Percentiles rank a stretch among this genome's conserved stretches.
Conservation (phyloP, 2,888 invertebrate species). For the Caenorhabditis doughertyi region DNA sequence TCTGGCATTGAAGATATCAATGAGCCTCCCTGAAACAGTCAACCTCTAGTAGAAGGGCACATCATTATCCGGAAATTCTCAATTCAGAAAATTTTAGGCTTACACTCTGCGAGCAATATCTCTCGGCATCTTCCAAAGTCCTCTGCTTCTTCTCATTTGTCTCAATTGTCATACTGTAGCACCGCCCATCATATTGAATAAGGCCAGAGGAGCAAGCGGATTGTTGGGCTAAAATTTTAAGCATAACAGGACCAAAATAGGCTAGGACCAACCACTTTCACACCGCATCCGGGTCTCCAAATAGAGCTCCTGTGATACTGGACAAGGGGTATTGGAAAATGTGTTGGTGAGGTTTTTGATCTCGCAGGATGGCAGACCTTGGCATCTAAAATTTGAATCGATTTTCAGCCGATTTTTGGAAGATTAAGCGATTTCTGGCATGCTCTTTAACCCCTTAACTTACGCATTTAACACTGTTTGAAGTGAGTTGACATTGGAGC, state of each 20-base stretch:
- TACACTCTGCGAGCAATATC: constrained; percentile 47
- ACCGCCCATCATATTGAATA: constrained; percentile 62
- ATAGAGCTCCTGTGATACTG: constrained; percentile 60
- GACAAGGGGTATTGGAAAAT: constrained; percentile 68
- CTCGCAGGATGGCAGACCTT: constrained; percentile 67
- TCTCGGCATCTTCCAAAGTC: constrained; percentile 47
- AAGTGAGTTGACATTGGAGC: constrained; percentile 66
- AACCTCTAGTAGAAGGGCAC: no score
- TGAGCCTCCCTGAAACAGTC: constrained; percentile 28
- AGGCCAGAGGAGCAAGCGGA: constrained; percentile 42
- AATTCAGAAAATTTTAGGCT: not conserved
- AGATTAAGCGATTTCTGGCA: no score
- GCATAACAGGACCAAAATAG: not conserved
- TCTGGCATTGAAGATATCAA: constrained; percentile 20
- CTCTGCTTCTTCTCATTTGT: constrained; percentile 57
- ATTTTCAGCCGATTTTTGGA: no score
- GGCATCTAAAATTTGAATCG: constrained; percentile 60
- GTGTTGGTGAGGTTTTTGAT: constrained; percentile 56
- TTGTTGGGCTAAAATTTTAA: constrained; percentile 33
- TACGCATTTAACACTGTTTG: constrained; percentile 67
- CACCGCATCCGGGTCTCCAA: constrained; percentile 71
- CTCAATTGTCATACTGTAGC: constrained; percentile 63
- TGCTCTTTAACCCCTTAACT: not conserved
- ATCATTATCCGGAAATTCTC: not conserved
- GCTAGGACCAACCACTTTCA: constrained; percentile 18